Evolutionary conservation across 2,113 vertebrate genomes (phyloP).

Genomic region (Cephalopterus ornatus): DNA sequence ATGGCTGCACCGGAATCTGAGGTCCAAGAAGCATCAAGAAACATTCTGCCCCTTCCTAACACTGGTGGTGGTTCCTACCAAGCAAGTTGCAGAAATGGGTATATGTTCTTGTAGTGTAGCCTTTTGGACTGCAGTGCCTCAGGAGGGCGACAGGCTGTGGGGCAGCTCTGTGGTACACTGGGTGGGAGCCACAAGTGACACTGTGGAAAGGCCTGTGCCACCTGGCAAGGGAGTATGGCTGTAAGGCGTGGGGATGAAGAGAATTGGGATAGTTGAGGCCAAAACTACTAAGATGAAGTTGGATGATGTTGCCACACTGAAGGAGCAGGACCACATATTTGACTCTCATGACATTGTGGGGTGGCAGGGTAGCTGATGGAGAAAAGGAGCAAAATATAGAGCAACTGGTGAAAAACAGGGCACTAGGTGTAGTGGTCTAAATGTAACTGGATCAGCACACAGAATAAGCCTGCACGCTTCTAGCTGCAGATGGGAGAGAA

Average conservation of each 20-base stretch:
- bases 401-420: background rate
- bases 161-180: rapidly evolving
- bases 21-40: background rate
- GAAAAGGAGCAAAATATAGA: background rate
- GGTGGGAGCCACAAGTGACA: background rate
- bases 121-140: background rate
- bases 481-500: background rate
- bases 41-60: background rate
- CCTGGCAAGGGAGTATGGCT: background rate
- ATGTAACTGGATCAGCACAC: background rate
- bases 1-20: background rate
- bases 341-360: background rate
- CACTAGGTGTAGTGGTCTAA: background rate
- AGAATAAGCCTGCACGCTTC: background rate
- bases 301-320: background rate
- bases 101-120: background rate
- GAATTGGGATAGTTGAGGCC: background rate
- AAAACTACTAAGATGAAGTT: background rate
- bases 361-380: background rate
- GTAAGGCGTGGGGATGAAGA: background rate
- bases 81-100: background rate
- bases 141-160: background rate
- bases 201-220: background rate
- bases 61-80: background rate
- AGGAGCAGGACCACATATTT: background rate